Base-by-base conservation (phyloP, 35 echinoderm and acorn worm species). In the Heliocidaris tuberculata region DNA sequence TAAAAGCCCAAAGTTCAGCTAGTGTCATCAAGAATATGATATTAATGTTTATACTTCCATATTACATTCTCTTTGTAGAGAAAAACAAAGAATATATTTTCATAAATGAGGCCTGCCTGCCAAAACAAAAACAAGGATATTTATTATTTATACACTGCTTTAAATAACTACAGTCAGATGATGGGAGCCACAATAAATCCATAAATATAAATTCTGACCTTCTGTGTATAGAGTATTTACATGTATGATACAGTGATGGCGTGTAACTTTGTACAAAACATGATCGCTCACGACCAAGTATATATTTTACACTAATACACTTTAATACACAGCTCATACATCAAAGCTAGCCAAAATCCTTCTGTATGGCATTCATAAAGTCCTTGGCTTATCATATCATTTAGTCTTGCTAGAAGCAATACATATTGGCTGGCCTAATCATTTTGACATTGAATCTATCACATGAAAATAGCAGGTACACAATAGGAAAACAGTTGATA, bases 231-330 rank as follows among this genome's bases (percentile, higher is more conserved):
- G 65, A 12, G 19, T 78, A 21, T 27, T 78, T 78, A 78, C 65
- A 78, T 21, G n/a, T n/a, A 78, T 78, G 27, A 78, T 78, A 78
- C 65, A 78, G 17, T 78, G 1, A 42, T 42, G 35, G 35, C 35
- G 35, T 42, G n/a, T 78, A 27, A 7, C 24, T 24, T 78, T 27
- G 27, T 78, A 78, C 65, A 78, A 78, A 27, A 78, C 65, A 78
- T 78, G 17, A 78, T 78, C 65, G 3, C 65, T 7, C 65, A 78
- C 27, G 65, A 60, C 59, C 59, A 60, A 60, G 59, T 60, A 60
- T 60, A 60, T 78, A 78, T 78, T n/a, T 78, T 78, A 78, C 65
- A 78, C 65, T 78, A 78, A 78, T 78, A 78, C 65, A 78, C 65
- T 78, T 78, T 78, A 78, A 78, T 78, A 78, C 65, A 21, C 27